Evolutionary conservation across 2,888 invertebrate species (phyloP).

Genomic region (Lepidochitona cinerea): DNA sequence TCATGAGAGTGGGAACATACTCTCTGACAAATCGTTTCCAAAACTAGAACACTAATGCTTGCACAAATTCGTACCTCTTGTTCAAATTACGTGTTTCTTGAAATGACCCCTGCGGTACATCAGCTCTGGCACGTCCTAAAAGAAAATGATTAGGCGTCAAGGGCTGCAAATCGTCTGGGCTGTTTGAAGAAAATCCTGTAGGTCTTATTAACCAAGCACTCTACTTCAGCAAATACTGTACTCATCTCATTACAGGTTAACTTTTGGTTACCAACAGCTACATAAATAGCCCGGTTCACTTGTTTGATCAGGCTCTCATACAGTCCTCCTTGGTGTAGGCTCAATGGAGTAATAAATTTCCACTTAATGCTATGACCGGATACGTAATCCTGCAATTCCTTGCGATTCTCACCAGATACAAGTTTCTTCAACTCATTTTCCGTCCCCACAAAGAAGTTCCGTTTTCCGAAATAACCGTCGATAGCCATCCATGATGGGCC

Average conservation of each 20-base stretch:
- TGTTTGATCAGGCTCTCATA: conserved; percentile 16
- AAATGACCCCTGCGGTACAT: conserved; percentile 11
- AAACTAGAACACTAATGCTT: conserved; percentile 12
- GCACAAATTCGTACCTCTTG: conserved; percentile 14
- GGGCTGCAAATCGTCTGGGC: conserved; percentile 12
- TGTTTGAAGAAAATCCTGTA: conserved; percentile 5
- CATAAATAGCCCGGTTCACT: conserved; percentile 10
- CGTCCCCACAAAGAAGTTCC: conserved; percentile 1
- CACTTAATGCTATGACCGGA: conserved; percentile 10
- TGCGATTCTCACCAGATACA: conserved; percentile 9
- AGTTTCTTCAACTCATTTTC: conserved; percentile 3
- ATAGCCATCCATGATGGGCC: conserved; percentile 9
- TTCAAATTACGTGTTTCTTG: conserved; percentile 9
- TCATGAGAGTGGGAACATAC: conserved; percentile 11
- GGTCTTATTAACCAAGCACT: conserved; percentile 14
- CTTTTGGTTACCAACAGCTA: conserved; percentile 7
- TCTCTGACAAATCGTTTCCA: conserved; percentile 16
- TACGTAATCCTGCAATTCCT: conserved; percentile 7
- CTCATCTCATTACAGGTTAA: conserved; percentile 16
- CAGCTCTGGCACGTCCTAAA: conserved; percentile 14
- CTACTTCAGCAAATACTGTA: conserved; percentile 13
- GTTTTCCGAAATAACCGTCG: conserved; percentile 10
- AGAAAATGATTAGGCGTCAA: conserved; percentile 21
- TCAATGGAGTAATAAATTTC: conserved; percentile 8
- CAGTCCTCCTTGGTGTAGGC: conserved; percentile 18